Base-by-base conservation (phyloP, 2,888 invertebrate species). In the Hofmannophila pseudospretella region DNA sequence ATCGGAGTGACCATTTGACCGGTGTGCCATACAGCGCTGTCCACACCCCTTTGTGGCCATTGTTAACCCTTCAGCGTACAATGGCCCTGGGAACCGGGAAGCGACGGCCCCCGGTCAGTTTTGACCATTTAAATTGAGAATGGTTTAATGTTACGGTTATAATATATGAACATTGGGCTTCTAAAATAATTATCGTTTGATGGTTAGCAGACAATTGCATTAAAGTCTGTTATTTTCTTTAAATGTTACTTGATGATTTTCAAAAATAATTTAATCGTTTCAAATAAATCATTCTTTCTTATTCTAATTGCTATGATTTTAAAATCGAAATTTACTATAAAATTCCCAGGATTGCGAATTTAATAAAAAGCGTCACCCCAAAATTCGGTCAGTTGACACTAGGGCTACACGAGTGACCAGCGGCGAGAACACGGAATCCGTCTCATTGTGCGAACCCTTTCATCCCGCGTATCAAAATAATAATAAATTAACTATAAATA, bases 401-500 rank as follows among this genome's bases (percentile, higher is more conserved):
- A 47, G 48, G 52, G 56, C 52, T 59, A 52, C 51, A 50, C 61
- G 5, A 59, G 53, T 71, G 72, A 65, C 78, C 76, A 75, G 74
- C 78, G 71, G 78, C 60, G 64, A 58, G 61, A 71, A 80, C 70
- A 68, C 77, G 79, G 81, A 79, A 79, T 73, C 60, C 57, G 46
- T 46, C 47, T 61, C 49, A 71, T 78, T 75, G 73, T 76, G 55
- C 44, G 48, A 67, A 77, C 82, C 84, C 84, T 79, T 80, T 82
- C 76, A 78, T 75, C 77, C 69, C 72, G 52, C 71, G 71, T 81
- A 84, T 85, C 81, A 80, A 82, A 84, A 84, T 85, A 84, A 84
- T 82, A 84, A 82, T 82, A 80, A 81, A 84, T 82, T 81, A 79
- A 79, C 65, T 77, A 77, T 80, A 82, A 81, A 82, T 82, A 78